Percentiles rank a stretch among this genome's conserved stretches.
Conservation (phyloP, 2,888 invertebrate species). For the Erannis defoliaria region DNA sequence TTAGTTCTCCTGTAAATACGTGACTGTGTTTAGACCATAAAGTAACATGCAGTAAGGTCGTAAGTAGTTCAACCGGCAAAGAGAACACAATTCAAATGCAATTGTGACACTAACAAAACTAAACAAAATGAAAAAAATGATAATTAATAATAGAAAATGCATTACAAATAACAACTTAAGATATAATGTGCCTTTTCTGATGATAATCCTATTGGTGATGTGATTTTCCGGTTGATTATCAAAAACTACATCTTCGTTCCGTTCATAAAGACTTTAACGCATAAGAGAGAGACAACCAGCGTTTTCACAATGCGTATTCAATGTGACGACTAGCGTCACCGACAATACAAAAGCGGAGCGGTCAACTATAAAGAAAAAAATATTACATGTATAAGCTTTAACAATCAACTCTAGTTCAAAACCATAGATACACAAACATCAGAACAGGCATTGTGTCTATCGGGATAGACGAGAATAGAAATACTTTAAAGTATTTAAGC, state of each 20-base stretch:
- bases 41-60: too few relatives aligned
- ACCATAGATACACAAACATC: too few relatives aligned
- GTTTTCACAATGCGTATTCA: background rate
- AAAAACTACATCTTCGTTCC: background rate
- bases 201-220: background rate
- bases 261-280: background rate
- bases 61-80: too few relatives aligned
- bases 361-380: background rate
- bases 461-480: background rate
- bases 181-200: background rate
- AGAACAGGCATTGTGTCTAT: background rate
- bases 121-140: background rate
- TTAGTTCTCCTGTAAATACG: too few relatives aligned
- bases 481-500: slow-evolving; percentile 23
- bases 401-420: too few relatives aligned
- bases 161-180: slow-evolving; percentile 5
- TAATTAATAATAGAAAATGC: slow-evolving; percentile 7
- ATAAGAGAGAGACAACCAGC: background rate
- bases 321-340: background rate
- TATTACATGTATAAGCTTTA: too few relatives aligned
- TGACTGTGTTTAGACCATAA: too few relatives aligned
- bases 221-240: too few relatives aligned
- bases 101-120: slow-evolving; percentile 3
- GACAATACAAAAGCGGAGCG: background rate
- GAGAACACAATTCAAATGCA: background rate